Base-by-base conservation (phyloP, 2,888 invertebrate species). In the Chesias legatella region DNA sequence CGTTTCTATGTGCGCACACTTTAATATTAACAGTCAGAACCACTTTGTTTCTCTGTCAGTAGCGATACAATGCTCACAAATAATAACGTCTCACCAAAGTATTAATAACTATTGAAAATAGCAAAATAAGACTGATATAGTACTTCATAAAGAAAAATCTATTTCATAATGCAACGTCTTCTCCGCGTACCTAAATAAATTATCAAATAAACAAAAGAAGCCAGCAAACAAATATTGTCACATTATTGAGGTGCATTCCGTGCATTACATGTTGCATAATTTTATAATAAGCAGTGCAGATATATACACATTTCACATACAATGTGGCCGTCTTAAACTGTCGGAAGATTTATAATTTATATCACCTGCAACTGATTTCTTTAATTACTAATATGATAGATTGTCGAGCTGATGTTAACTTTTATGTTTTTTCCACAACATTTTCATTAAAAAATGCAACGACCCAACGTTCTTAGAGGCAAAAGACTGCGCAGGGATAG, bases 231-330 rank as follows among this genome's bases (percentile, higher is more conserved):
- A 73, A 67, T 64, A 33, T 64, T 65, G 45, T 67, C 68, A 75
- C 67, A 74, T 45, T 66, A 67, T 68, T 63, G 53, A 42, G 48
- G 69, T 82, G 85, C 85, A 77, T 63, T 73, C 57, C 85, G 85
- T 88, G 86, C 86, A 80, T 58, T 52, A 53, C 63, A 49, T 55
- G 60, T 69, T 60, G 69, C 70, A 74, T 75, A 73, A 69, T 75
- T 73, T 69, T 75, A 73, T 75, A 76, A 72, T 67, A 86, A 84
- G 86, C 86, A 79, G 85, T 86, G 86, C 85, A 78, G 58, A 64
- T 78, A 73, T 76, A 67, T 74, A 79, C 69, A 73, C 75, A 67
- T 61, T 63, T 67, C 56, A 60, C 56, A 67, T 65, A 66, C 56
- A 59, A 51, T 55, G 46, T 56, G 40, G 43, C 53, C 45, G 50